Evolutionary conservation across 2,888 invertebrate genomes (phyloP).

Genomic region (Lasius platythorax): DNA sequence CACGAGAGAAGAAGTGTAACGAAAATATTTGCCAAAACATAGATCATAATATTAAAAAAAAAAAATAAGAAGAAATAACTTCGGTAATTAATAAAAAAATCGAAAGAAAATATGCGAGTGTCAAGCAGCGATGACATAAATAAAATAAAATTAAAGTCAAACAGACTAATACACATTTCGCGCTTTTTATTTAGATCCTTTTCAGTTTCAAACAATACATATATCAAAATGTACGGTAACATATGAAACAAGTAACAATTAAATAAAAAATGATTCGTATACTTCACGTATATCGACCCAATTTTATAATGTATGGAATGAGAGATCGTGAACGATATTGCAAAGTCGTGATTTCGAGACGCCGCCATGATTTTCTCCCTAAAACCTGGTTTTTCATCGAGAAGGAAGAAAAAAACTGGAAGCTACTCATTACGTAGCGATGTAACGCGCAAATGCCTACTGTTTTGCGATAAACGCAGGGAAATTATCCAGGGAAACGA

Average conservation of each 20-base stretch:
- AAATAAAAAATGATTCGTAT: background rate
- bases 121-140: background rate
- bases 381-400: background rate
- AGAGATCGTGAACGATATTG: slow-evolving; percentile 1
- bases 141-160: background rate
- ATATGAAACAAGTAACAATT: background rate
- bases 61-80: background rate
- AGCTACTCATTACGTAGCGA: slow-evolving; percentile 32
- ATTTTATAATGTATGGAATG: background rate
- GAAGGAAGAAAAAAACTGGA: slow-evolving; percentile 38
- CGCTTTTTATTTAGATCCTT: background rate
- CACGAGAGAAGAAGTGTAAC: background rate
- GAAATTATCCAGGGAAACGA: slow-evolving; percentile 28
- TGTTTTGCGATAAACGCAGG: slow-evolving; percentile 37
- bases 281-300: background rate
- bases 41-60: background rate
- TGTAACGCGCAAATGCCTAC: slow-evolving; percentile 34
- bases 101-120: background rate
- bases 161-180: background rate
- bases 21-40: background rate
- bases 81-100: background rate
- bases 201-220: background rate
- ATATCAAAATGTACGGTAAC: background rate
- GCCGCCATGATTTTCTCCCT: slow-evolving; percentile 7
- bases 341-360: slow-evolving; percentile 11